phyloP scores from a whole-genome alignment of 2,888 invertebrate species.

The Euplagia quadripunctaria region DNA sequence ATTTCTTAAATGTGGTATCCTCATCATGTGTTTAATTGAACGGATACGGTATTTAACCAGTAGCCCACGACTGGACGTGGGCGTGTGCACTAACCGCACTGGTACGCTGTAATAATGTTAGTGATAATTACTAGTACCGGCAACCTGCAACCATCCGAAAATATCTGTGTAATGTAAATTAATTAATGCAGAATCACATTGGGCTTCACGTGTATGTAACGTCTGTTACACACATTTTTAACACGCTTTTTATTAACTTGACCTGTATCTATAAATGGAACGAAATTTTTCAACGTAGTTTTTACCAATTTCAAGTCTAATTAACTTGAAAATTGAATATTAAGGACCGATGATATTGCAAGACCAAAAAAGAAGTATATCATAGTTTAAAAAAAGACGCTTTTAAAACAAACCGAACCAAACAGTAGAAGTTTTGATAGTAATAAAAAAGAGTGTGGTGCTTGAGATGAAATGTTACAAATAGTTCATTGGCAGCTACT shows the following conservation, averaged over 20 bases:
- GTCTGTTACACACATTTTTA: neutral
- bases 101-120: conserved; percentile 11
- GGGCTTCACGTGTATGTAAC: neutral
- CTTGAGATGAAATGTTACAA: no score
- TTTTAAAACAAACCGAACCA: no score
- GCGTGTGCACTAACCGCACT: neutral
- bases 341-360: no score
- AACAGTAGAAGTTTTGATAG: no score
- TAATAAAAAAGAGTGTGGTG: no score
- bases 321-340: no score
- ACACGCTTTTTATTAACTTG: neutral
- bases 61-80: conserved; percentile 10
- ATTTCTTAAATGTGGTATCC: conserved; percentile 4
- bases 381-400: no score
- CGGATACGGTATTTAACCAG: conserved; percentile 12
- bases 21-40: conserved; percentile 13
- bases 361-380: no score
- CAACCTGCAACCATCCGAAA: neutral
- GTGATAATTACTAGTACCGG: conserved; percentile 16
- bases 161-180: conserved; percentile 6
- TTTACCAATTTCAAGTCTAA: no score
- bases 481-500: no score
- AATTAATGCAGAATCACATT: neutral
- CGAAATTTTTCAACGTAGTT: no score
- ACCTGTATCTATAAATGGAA: no score